Evolutionary conservation across 2,888 invertebrate species (phyloP).

Genomic region (Epinotia brunnichana): DNA sequence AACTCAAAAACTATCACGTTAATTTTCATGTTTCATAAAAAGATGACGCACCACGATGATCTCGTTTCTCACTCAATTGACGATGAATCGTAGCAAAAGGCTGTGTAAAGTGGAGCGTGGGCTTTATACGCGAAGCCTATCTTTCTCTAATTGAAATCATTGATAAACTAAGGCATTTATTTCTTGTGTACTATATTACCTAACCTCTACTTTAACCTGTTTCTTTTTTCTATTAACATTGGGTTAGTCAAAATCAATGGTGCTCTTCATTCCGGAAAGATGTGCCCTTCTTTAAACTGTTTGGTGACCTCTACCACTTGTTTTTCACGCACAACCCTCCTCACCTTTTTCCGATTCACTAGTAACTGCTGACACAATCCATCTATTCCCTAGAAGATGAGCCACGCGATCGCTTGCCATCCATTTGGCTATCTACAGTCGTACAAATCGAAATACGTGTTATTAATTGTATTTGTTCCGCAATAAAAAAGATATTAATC

Average conservation of each 20-base stretch:
- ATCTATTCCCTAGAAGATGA: not conserved
- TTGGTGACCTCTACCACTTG: not conserved
- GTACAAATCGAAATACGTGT: conserved; percentile 3
- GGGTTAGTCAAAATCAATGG: too few species aligned
- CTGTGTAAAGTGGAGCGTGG: conserved; percentile 32
- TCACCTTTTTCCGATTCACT: not conserved
- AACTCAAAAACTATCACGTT: not conserved
- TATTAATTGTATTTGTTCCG: conserved; percentile 19
- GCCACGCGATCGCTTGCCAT: not conserved
- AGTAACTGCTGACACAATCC: not conserved
- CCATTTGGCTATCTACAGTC: not conserved
- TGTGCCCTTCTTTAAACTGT: too few species aligned
- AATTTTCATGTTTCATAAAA: conserved; percentile 1
- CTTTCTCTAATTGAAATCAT: not conserved
- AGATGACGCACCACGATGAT: conserved; percentile 9
- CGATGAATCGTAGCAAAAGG: conserved; percentile 23
- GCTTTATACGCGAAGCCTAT: conserved; percentile 11
- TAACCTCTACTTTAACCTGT: too few species aligned
- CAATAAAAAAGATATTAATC: conserved; percentile 34
- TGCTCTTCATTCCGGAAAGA: too few species aligned
- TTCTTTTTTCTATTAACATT: too few species aligned
- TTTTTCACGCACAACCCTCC: not conserved
- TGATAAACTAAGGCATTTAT: not conserved
- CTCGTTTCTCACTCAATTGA: conserved; percentile 25
- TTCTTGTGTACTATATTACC: too few species aligned